Base-by-base conservation (phyloP, 2,888 invertebrate genomes). In the Troides helena region DNA sequence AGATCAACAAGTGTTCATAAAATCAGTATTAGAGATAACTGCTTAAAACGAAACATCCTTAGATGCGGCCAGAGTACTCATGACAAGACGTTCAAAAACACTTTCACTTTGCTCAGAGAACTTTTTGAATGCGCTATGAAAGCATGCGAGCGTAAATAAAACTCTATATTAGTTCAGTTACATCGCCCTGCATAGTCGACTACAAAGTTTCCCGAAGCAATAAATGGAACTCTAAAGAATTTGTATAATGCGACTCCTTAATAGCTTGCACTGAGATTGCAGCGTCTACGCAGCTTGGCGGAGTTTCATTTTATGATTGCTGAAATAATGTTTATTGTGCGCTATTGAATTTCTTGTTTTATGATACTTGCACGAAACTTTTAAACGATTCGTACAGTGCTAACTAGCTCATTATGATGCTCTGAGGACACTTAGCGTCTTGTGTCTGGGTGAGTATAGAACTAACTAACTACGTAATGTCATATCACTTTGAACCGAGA, bases 181-280 rank as follows among this genome's bases (percentile, higher is more conserved):
- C 23, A 25, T n/a, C n/a, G 57, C 39, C 21, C 21, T 46, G 62
- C 8, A 39, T 39, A 39, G 53, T n/a, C 25, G 58, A 59, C 68
- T 67, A 70, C 71, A 72, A 73, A 76, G 67, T 76, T 70, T 74
- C 71, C 59, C 21, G 23, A 30, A 56, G 36, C 39, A 69, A 61
- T 69, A 69, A 69, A 69, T 36, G 56, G 56, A 39, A 39, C 39
- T 39, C 23, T 60, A 50, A 57, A 25, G 59, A 65, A 69, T 65
- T 65, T 46, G 61, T 57, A 57, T 65, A 65, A 67, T 43, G 30
- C 67, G 43, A 65, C 56, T 36, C 62, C 50, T 69, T 62, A 65
- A 65, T 65, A 43, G 65, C 68, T 56, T 50, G 50, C 59, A 46
- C 64, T n/a, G 64, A 43, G 57, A 65, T 62, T 62, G 69, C 65